Evolutionary conservation across 2,888 invertebrate genomes (phyloP).

Genomic region (Dimorphilus gyrociliatus): DNA sequence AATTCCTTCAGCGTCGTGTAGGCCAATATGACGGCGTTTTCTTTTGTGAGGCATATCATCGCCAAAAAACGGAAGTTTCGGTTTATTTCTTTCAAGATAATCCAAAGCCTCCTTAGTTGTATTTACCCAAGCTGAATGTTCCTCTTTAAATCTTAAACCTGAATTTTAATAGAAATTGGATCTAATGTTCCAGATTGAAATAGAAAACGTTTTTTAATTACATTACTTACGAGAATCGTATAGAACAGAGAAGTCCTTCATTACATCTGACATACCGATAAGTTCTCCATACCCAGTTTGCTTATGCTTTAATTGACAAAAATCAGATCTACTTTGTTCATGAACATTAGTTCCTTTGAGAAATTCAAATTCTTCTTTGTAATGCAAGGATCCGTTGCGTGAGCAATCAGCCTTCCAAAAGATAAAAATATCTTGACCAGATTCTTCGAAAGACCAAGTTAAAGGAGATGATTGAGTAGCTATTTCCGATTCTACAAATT

Average conservation of each 20-base stretch:
- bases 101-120: conserved; percentile 40
- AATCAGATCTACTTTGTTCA: conserved; percentile 43
- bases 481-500: conserved; percentile 45
- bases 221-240: too few species aligned
- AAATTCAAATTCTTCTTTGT: conserved; percentile 1
- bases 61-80: too few species aligned
- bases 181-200: too few species aligned
- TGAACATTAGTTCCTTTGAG: conserved; percentile 38
- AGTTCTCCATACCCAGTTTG: too few species aligned
- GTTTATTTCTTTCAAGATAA: conserved; percentile 37
- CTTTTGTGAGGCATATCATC: conserved; percentile 2
- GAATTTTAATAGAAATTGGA: conserved; percentile 6
- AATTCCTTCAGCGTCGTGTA: conserved; percentile 38
- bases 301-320: conserved; percentile 54
- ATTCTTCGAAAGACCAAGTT: conserved; percentile 24
- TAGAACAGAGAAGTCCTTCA: too few species aligned
- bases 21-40: conserved; percentile 32
- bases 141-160: conserved; percentile 34
- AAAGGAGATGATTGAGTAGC: conserved; percentile 41
- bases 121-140: conserved; percentile 39
- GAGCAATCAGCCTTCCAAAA: conserved; percentile 59
- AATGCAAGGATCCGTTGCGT: conserved; percentile 23
- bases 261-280: too few species aligned
- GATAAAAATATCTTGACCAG: conserved; percentile 57
- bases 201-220: too few species aligned